Conservation (phyloP, 2,113 vertebrate genomes). For the Clarias macrocephalus region DNA sequence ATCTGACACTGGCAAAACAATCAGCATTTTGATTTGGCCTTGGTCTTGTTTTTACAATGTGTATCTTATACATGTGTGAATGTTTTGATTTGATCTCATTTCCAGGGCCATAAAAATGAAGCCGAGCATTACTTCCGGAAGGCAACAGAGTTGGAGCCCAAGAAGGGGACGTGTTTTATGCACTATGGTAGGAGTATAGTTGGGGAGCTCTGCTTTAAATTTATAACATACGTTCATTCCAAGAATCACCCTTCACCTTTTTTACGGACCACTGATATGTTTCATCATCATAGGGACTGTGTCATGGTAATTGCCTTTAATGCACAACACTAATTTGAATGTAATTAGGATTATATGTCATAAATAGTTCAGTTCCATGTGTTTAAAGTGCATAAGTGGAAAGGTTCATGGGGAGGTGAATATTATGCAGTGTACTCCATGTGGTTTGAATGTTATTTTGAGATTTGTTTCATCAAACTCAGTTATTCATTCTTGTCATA, state of each 20-base stretch:
- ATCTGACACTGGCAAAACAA: not conserved
- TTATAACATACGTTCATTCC: not conserved
- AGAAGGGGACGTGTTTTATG: slow-evolving; percentile 97
- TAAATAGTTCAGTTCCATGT: not conserved
- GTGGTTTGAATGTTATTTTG: not conserved
- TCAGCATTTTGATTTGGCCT: not conserved
- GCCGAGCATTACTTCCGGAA: slow-evolving; percentile 91
- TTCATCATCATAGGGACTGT: not conserved
- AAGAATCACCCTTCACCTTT: not conserved
- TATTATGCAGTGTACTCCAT: not conserved
- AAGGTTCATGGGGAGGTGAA: not conserved
- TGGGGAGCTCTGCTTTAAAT: not conserved
- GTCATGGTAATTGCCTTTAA: not conserved
- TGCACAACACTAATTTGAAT: not conserved
- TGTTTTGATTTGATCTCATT: slow-evolving; percentile 45
- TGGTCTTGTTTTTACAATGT: not conserved
- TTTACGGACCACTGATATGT: not conserved
- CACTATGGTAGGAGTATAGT: slow-evolving; percentile 86
- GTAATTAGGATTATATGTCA: not conserved
- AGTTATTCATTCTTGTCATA: not conserved
- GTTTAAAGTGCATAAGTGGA: not conserved
- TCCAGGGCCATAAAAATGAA: slow-evolving; percentile 87
- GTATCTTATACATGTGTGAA: not conserved
- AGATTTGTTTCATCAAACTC: not conserved
- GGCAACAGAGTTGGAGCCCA: slow-evolving; percentile 91